Base-by-base conservation (phyloP, 1,140 invertebrate species). In the Drosophila equinoxialis region DNA sequence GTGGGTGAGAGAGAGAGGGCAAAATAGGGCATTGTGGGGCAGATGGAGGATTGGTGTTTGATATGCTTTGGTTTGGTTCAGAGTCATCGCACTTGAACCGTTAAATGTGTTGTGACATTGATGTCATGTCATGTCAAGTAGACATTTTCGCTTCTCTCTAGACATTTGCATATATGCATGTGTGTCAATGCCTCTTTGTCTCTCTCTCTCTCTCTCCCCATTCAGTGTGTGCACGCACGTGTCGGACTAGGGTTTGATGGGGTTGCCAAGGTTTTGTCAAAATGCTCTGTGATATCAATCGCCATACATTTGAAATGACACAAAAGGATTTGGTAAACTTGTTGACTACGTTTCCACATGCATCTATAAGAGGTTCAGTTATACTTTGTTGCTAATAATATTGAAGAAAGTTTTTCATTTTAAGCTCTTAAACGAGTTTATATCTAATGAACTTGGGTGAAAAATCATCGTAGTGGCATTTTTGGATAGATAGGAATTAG, bases 61-160 rank as follows among this genome's bases (percentile, higher is more conserved):
- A 57, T 26, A 37, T 37, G 39, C 20, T 45, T 20, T 66, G 67
- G 30, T 33, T 64, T 30, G 54, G 48, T 62, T 59, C 26, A 39
- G 60, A 63, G 65, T 70, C 37, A 73, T 73, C 71, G 68, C 59
- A 71, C 67, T 77, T 62, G 72, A 79, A 72, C 42, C 69, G 66
- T 35, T 62, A 37, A 73, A 71, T 77, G 69, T 71, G 70, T 69
- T 78, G 59, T 86, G 81, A 86, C 81, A 86, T 86, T 85, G 68
- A 85, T 81, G 81, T 77, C 81, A 69, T 80, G 78, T 86, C 82
- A 74, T 81, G 74, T 86, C 82, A 86, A 81, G 69, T 67, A 63
- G 67, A 74, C 67, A 81, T 42, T 66, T 71, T 72, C 58, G 48
- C 33, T 59, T 37, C 42, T 41, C 8, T 37, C n/a, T n/a, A 35